Percentiles rank a stretch among this genome's conserved stretches.
Conservation (phyloP, 2,797 vertebrate species). For the Ataeniobius toweri region DNA sequence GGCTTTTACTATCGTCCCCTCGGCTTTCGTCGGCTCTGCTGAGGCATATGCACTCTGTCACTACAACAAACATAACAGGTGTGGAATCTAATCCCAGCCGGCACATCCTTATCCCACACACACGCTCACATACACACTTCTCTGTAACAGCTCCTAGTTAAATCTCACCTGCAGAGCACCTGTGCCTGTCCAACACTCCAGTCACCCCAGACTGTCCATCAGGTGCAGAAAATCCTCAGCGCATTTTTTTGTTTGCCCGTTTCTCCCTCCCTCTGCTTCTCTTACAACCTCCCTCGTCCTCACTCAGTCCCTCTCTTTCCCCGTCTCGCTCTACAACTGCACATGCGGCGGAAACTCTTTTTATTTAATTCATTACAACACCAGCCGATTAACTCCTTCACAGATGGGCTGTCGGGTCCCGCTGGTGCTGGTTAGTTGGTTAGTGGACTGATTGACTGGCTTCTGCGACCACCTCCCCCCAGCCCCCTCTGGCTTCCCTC, state of each 20-base stretch:
- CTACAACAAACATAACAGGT: constrained; percentile 72
- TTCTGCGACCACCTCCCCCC: constrained; percentile 36
- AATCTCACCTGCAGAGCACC: constrained; percentile 77
- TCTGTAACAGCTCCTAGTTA: constrained; percentile 38
- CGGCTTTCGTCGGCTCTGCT: constrained; percentile 39
- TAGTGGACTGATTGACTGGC: constrained; percentile 67
- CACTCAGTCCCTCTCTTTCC: constrained; percentile 46
- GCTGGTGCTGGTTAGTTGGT: constrained; percentile 75
- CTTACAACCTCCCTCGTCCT: constrained; percentile 51
- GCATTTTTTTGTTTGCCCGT: constrained; percentile 38
- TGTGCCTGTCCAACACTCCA: constrained; percentile 71
- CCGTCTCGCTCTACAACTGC: constrained; percentile 65
- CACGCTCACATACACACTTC: constrained; percentile 19
- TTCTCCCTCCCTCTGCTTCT: constrained; percentile 58
- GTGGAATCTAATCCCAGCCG: constrained; percentile 60
- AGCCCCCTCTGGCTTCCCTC: constrained; percentile 46
- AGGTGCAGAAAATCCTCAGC: constrained; percentile 72
- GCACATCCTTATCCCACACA: constrained; percentile 19
- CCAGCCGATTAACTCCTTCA: constrained; percentile 79
- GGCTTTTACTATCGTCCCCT: constrained; percentile 40
- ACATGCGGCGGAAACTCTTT: constrained; percentile 79
- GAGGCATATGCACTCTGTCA: constrained; percentile 54
- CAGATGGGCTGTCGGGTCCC: constrained; percentile 67
- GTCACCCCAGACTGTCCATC: constrained; percentile 72
- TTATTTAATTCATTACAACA: constrained; percentile 86